These are phyloP conservation scores for Xestia xanthographa DNA, from an alignment of 2,888 invertebrate genomes.

Conservation along the genomic window DNA sequence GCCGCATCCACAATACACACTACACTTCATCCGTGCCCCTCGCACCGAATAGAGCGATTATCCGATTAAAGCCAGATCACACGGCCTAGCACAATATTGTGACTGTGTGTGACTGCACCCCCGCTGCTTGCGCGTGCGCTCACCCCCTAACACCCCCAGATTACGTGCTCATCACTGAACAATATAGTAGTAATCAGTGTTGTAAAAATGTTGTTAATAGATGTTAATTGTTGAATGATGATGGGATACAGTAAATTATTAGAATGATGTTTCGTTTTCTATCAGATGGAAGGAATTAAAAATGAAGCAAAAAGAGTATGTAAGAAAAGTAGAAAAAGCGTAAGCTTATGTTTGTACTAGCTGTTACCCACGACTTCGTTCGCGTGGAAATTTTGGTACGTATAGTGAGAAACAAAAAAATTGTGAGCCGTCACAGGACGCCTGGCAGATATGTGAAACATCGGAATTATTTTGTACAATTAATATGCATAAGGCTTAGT, in stretches of 20 bases:
- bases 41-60: conserved; percentile 50
- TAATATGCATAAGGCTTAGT: too few species aligned
- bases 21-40: neutral
- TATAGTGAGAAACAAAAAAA: too few species aligned
- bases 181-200: conserved; percentile 20
- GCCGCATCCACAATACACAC: conserved; percentile 33
- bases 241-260: neutral
- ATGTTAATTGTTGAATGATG: conserved; percentile 10
- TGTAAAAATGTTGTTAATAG: conserved; percentile 45
- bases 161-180: conserved; percentile 50
- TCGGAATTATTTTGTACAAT: too few species aligned
- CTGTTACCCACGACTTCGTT: too few species aligned
- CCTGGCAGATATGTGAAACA: too few species aligned
- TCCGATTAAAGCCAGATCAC: conserved; percentile 58
- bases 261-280: neutral
- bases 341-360: too few species aligned
- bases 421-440: too few species aligned
- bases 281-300: neutral
- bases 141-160: conserved; percentile 54
- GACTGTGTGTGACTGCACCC: conserved; percentile 57
- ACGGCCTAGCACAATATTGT: conserved; percentile 68
- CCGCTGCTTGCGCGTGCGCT: conserved; percentile 63
- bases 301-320: too few species aligned
- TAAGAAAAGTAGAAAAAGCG: too few species aligned
- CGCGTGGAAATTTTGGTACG: too few species aligned